Evolutionary conservation across 2,113 vertebrate genomes (phyloP).

Genomic region (Perca flavescens): DNA sequence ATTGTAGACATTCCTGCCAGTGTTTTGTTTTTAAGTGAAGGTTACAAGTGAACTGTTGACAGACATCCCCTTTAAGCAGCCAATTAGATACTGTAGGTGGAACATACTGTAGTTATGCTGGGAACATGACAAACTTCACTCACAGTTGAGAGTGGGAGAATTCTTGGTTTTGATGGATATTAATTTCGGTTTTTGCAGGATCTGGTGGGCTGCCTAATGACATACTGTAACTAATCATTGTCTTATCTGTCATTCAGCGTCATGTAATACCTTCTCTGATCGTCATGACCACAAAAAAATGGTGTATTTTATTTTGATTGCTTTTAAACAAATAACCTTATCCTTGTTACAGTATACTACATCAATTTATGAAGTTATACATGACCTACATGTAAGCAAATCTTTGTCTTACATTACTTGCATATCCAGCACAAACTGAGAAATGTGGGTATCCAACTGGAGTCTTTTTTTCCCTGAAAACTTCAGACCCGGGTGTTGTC

Average conservation of each 20-base stretch:
- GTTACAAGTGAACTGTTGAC: slow-evolving; percentile 5
- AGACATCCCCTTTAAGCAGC: not conserved
- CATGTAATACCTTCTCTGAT: not conserved
- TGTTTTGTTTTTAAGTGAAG: slow-evolving; percentile 2
- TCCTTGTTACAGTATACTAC: too few relatives aligned
- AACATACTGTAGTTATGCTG: not conserved
- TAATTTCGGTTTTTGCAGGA: not conserved
- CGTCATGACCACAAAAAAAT: too few relatives aligned
- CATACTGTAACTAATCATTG: not conserved
- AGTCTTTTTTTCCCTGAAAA: not conserved
- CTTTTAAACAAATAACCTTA: too few relatives aligned
- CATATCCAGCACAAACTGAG: not conserved
- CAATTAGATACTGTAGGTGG: not conserved
- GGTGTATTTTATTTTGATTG: too few relatives aligned
- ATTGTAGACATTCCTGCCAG: not conserved
- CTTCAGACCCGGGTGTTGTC: not conserved
- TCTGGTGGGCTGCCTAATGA: not conserved
- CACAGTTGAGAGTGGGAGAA: not conserved
- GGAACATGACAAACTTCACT: not conserved
- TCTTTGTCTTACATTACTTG: not conserved
- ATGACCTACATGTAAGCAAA: not conserved
- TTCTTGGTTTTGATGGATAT: not conserved
- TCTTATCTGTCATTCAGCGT: not conserved
- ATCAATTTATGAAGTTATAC: not conserved
- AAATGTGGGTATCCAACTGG: not conserved